Evolutionary conservation across 2,797 vertebrate genomes (phyloP).

Genomic region (Cossypha caffra): DNA sequence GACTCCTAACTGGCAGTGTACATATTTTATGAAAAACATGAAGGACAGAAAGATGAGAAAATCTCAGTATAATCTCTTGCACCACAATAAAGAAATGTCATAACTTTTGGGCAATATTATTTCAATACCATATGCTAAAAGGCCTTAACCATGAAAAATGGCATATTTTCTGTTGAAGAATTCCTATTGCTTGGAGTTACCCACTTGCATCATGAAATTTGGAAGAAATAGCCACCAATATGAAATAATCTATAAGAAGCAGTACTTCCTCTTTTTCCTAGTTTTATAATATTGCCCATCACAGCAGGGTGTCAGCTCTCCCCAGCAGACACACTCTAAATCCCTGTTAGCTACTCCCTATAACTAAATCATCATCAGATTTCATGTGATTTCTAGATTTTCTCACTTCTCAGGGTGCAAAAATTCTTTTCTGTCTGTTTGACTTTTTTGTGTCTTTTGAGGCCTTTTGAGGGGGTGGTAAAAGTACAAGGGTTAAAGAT

Average conservation of each 20-base stretch:
- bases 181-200: not conserved
- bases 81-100: not conserved
- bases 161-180: not conserved
- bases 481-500: slow-evolving; percentile 41
- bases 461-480: slow-evolving; percentile 58
- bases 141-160: not conserved
- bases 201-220: not conserved
- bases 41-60: not conserved
- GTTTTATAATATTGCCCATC: not conserved
- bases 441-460: not conserved
- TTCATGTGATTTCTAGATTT: slow-evolving; percentile 35
- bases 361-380: not conserved
- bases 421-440: slow-evolving; percentile 34
- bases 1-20: not conserved
- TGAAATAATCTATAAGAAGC: not conserved
- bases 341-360: not conserved
- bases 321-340: not conserved
- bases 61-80: not conserved
- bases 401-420: slow-evolving; percentile 55
- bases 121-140: not conserved
- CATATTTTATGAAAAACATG: not conserved
- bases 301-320: not conserved
- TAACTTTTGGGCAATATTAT: not conserved
- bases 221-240: not conserved
- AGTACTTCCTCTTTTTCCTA: not conserved